Evolutionary conservation across 2,113 vertebrate genomes (phyloP).

Genomic region (Garra rufa): DNA sequence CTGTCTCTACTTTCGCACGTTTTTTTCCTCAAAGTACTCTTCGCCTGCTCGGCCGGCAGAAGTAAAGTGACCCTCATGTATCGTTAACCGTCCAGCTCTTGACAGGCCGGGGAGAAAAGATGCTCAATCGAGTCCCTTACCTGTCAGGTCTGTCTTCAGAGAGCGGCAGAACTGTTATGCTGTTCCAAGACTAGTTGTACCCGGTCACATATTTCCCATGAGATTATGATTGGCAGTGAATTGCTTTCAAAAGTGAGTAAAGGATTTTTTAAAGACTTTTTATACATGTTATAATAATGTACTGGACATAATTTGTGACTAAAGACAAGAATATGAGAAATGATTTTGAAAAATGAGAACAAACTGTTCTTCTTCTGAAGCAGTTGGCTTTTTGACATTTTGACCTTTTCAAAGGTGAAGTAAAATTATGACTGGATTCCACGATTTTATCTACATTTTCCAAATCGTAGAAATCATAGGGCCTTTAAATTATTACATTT

Average conservation of each 20-base stretch:
- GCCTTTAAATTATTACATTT: background rate
- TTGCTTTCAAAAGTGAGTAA: background rate
- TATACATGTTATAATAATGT: no score
- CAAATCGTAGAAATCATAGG: no score
- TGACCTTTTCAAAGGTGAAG: no score
- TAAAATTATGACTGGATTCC: no score
- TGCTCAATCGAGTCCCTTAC: background rate
- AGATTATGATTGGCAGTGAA: background rate
- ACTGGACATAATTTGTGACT: no score
- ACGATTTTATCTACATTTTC: no score
- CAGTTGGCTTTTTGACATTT: background rate
- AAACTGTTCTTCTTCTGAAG: background rate
- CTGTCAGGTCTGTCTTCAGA: background rate
- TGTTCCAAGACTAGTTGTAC: constrained; percentile 19
- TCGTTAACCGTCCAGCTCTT: background rate
- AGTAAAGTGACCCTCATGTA: constrained; percentile 16
- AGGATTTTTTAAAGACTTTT: background rate
- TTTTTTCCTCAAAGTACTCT: background rate
- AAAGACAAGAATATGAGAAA: background rate
- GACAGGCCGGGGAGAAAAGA: constrained; percentile 25
- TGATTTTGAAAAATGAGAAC: background rate
- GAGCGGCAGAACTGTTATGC: background rate
- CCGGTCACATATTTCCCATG: background rate
- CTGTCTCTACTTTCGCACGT: background rate
- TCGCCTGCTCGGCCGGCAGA: background rate